Evolutionary conservation across 53 echinoderm and acorn worm species (phyloP).

Genomic region (Crossaster papposus): DNA sequence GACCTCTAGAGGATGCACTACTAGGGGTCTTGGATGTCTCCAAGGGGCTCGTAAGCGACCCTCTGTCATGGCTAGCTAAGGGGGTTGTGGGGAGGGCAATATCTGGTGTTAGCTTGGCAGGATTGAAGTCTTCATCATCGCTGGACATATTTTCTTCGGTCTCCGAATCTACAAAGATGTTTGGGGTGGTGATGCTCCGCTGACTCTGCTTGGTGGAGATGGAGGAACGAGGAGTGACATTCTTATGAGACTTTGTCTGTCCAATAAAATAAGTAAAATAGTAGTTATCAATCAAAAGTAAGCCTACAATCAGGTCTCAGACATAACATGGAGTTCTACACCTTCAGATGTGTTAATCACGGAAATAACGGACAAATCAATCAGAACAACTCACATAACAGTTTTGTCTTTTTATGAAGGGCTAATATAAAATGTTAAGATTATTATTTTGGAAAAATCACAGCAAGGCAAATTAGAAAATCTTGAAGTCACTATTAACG

Average conservation of each 20-base stretch:
- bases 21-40: neutral
- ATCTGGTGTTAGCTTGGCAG: slow-evolving; percentile 63
- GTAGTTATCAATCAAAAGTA: too few relatives aligned
- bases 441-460: too few relatives aligned
- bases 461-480: too few relatives aligned
- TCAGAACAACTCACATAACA: too few relatives aligned
- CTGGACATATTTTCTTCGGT: neutral
- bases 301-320: too few relatives aligned
- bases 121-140: slow-evolving; percentile 71
- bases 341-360: too few relatives aligned
- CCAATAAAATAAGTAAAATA: neutral
- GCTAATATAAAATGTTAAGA: too few relatives aligned
- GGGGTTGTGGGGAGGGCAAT: slow-evolving; percentile 76
- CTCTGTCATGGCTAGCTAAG: slow-evolving; percentile 34
- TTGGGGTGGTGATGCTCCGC: slow-evolving; percentile 74
- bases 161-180: slow-evolving; percentile 53
- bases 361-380: too few relatives aligned
- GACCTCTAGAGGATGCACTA: slow-evolving; percentile 54
- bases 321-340: too few relatives aligned
- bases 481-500: too few relatives aligned
- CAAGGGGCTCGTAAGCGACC: slow-evolving; percentile 32
- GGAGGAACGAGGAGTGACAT: slow-evolving; percentile 64
- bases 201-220: slow-evolving; percentile 86
- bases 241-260: slow-evolving; percentile 54
- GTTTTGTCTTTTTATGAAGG: too few relatives aligned